Percentiles rank a stretch among this genome's conserved stretches.
Conservation (phyloP, 2,888 invertebrate species). For the Nomada fabriciana region DNA sequence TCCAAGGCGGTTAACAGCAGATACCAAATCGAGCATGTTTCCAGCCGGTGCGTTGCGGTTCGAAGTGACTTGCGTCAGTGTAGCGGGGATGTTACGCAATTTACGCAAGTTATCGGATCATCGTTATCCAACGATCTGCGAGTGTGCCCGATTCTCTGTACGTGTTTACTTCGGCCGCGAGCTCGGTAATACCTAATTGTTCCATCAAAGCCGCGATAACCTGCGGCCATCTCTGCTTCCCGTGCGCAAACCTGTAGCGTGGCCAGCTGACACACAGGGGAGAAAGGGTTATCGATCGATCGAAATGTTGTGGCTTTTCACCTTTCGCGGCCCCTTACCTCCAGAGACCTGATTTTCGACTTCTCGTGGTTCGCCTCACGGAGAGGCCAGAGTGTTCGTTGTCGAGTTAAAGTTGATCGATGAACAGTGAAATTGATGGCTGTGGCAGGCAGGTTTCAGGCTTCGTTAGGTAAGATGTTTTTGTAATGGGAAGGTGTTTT, state of each 20-base stretch:
- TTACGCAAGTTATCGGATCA: conserved; percentile 40
- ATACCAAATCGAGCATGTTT: conserved; percentile 8
- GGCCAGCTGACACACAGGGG: not conserved
- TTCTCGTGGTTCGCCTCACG: not conserved
- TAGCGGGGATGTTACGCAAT: conserved; percentile 5
- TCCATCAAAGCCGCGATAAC: conserved; percentile 29
- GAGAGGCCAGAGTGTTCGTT: not conserved
- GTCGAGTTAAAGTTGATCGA: not conserved
- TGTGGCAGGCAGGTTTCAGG: too few relatives aligned
- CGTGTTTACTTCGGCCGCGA: conserved; percentile 23
- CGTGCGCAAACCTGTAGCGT: not conserved
- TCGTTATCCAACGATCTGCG: conserved; percentile 42
- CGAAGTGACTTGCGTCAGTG: conserved; percentile 22
- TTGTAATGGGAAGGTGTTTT: not conserved
- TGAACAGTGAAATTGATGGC: not conserved
- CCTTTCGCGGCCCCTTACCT: conserved; percentile 10
- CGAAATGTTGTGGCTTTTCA: conserved; percentile 25
- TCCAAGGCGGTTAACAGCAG: not conserved
- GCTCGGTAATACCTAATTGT: conserved; percentile 41
- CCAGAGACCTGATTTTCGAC: not conserved
- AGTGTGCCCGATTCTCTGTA: conserved; percentile 13
- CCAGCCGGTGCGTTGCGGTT: not conserved
- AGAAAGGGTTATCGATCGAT: conserved; percentile 13
- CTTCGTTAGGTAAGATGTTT: not conserved
- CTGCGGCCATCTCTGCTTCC: not conserved